Base-by-base conservation (phyloP, 2,888 invertebrate species). In the Nomada flava region DNA sequence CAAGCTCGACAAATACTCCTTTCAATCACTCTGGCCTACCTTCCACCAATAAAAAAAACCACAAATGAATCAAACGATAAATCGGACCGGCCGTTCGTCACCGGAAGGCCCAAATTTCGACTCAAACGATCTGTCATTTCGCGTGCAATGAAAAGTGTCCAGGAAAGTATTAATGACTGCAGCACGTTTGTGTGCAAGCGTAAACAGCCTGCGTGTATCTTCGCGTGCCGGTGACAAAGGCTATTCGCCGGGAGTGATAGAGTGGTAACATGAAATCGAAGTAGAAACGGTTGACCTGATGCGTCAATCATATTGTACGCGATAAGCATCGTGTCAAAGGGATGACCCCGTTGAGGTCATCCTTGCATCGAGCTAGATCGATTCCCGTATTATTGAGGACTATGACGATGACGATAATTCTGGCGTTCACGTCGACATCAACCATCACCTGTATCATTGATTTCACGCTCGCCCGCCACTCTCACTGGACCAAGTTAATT, bases 261-360 rank as follows among this genome's bases (percentile, higher is more conserved):
- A 80, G 82, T 75, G 76, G 70, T 76, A 82, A 80, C 82, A 63
- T 29, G 82, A 80, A 82, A 80, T 82, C 76, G 76, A 80, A 82
- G 81, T 79, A 71, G 76, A 76, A 76, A 76, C 76, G 82, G 75
- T 80, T 64, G 82, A 82, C 76, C 82, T 76, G 75, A 47, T 63
- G 65, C 76, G 76, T 82, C 82, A 59, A 80, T 79, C 80, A 76
- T 65, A 70, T 44, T 50, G 62, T 53, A 71, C 75, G 80, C 86
- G 86, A 87, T 87, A 84, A 86, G 86, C 86, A 86, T 87, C 88
- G 80, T 77, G 88, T 84, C 86, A 87, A 87, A 75, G 86, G 86
- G 65, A 68, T 63, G 77, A 20, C 77, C 82, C 67, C 75, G 60
- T 26, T 36, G 68, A 75, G 81, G 79, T 83, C 82, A 78, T 77